Evolutionary conservation across 2,797 vertebrate species (phyloP).

Genomic region (Telmatherina bonti): DNA sequence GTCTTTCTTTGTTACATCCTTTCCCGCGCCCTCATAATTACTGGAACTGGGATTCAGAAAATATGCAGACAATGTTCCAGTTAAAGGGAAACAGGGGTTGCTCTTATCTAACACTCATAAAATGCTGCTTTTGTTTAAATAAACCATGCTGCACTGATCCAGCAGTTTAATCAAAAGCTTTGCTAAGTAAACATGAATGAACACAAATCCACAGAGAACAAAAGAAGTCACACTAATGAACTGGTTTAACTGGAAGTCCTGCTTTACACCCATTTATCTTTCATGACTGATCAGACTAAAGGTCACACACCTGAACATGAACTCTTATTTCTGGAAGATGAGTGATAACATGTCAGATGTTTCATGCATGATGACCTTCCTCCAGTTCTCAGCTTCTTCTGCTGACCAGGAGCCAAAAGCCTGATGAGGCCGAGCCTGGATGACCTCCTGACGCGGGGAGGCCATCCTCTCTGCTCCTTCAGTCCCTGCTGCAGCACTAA

Average conservation of each 20-base stretch:
- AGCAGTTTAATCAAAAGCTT: constrained; percentile 2
- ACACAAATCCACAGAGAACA: constrained; percentile 25
- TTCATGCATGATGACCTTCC: too few species aligned
- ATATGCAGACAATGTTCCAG: constrained; percentile 2
- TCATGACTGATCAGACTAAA: constrained; percentile 41
- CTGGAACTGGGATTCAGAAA: constrained; percentile 24
- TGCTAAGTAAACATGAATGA: constrained; percentile 7
- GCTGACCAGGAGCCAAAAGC: too few species aligned
- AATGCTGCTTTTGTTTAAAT: neutral
- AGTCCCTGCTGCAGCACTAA: too few species aligned
- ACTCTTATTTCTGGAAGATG: neutral
- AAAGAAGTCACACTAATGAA: constrained; percentile 5
- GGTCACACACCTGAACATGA: neutral
- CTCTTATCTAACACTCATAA: constrained; percentile 29
- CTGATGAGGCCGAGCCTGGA: too few species aligned
- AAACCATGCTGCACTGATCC: neutral
- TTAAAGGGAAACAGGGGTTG: constrained; percentile 14
- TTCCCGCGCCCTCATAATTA: neutral
- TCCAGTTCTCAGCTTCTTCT: too few species aligned
- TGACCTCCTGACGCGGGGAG: too few species aligned
- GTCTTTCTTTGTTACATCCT: neutral
- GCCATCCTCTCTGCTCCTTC: too few species aligned
- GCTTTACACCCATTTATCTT: neutral
- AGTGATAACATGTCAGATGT: neutral
- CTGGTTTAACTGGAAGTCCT: constrained; percentile 36